phyloP scores from a whole-genome alignment of 2,888 invertebrate genomes.

The Osmoderma eremita region DNA sequence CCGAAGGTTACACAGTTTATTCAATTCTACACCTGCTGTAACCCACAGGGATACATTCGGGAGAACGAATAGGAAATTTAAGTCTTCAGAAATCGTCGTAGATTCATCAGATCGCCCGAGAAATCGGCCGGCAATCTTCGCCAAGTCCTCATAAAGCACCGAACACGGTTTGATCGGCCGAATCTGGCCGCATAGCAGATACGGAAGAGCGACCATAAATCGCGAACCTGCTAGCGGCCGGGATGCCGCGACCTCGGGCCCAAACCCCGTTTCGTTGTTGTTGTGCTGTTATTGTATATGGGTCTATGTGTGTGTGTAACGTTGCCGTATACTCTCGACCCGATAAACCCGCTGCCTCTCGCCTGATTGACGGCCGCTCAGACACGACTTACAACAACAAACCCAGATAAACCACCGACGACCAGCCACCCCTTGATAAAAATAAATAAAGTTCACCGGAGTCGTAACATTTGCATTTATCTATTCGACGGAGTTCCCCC shows the following conservation, averaged over 20 bases:
- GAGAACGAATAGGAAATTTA: background rate
- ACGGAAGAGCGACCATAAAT: constrained; percentile 49
- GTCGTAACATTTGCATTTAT: constrained; percentile 53
- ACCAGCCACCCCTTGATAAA: constrained; percentile 49
- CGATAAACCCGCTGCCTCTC: constrained; percentile 51
- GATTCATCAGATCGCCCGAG: constrained; percentile 12
- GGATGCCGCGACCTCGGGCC: constrained; percentile 38
- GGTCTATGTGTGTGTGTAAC: too few relatives aligned
- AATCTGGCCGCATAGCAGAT: constrained; percentile 38
- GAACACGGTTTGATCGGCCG: constrained; percentile 28
- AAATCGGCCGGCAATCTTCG: constrained; percentile 35
- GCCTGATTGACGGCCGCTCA: constrained; percentile 55
- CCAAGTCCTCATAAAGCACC: constrained; percentile 49
- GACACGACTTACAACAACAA: constrained; percentile 54
- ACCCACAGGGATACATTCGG: too few relatives aligned
- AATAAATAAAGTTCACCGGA: constrained; percentile 54
- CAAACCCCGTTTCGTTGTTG: constrained; percentile 45
- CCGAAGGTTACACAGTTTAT: too few relatives aligned
- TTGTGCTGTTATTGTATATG: constrained; percentile 46
- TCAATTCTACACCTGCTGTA: too few relatives aligned
- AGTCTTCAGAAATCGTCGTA: constrained; percentile 8
- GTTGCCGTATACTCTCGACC: too few relatives aligned
- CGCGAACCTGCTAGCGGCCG: constrained; percentile 40
- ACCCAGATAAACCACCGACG: constrained; percentile 50
- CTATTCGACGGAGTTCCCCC: constrained; percentile 45